Evolutionary conservation across 2,113 vertebrate genomes (phyloP), one percentile per base, ranked within the genome.

Genomic region (Rhipidura dahli): DNA sequence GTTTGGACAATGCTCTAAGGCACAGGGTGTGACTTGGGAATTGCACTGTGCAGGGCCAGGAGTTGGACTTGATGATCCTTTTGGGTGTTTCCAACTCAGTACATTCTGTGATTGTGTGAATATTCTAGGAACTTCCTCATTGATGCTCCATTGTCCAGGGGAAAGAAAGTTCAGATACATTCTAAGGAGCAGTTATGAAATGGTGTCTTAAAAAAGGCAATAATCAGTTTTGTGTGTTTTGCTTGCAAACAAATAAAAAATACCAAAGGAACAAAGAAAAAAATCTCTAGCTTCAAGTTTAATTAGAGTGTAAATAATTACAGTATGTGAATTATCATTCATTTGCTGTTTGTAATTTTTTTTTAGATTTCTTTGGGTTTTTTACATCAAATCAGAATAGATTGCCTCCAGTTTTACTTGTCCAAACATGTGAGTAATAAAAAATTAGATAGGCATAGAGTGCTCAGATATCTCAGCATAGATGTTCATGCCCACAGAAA

Each of bases 221-320:
- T 65, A 31, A 83, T 60, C 31, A 64, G 22, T 64, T 71, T 56
- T 44, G 15, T 57, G 65, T 72, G 15, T 26, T 94, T 81, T 84
- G 4, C 30, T 81, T 89, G 8, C 26, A 86, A 89, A 44, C 10
- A 83, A 72, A 81, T 27, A 44, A 51, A 23, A 79, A 63, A 39
- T 56, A 49, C 40, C 40, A 61, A 47, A 87, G 69, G 21, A 87
- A 37, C 13, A 78, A 37, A 19, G 18, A 15, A 70, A 83, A 79
- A 93, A 40, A 33, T 35, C 16, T 87, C 13, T 63, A 81, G 33
- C 18, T 88, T 72, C 14, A 65, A 50, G 20, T 78, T 87, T 91
- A 73, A 86, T 93, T 89, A 83, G 44, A 85, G 30, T 93, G 31
- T 83, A 80, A 75, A 77, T 87, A 95, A 76, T 82, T 83, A 51